phyloP scores from a whole-genome alignment of 2,888 invertebrate genomes.

The Zhengitettix transpicula region DNA sequence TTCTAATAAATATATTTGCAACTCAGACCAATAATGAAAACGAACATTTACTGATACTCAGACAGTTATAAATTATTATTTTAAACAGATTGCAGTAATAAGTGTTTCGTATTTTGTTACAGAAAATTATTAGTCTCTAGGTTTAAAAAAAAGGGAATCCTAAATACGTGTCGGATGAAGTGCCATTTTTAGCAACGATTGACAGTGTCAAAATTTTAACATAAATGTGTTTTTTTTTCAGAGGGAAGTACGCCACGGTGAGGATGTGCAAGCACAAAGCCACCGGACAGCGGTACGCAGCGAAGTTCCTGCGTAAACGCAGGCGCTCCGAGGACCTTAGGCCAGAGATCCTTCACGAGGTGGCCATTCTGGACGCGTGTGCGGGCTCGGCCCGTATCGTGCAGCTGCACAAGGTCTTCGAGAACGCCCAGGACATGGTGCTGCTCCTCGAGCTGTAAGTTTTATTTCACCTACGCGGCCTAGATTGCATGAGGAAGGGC shows the following conservation, averaged over 20 bases:
- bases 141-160: too few species aligned
- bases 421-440: constrained; percentile 37
- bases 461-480: not conserved
- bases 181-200: too few species aligned
- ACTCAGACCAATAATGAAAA: too few species aligned
- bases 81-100: too few species aligned
- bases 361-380: constrained; percentile 38
- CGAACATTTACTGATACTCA: too few species aligned
- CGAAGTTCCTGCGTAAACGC: constrained; percentile 29
- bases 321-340: constrained; percentile 29
- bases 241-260: constrained; percentile 34
- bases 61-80: too few species aligned
- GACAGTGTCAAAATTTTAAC: too few species aligned
- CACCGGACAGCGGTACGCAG: constrained; percentile 26
- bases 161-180: too few species aligned
- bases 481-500: too few species aligned
- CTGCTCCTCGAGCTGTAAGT: constrained; percentile 43
- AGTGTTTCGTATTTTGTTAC: too few species aligned
- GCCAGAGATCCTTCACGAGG: constrained; percentile 33
- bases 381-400: constrained; percentile 35
- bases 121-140: too few species aligned
- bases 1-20: too few species aligned
- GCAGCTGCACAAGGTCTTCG: constrained; percentile 38
- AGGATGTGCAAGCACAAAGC: constrained; percentile 24
- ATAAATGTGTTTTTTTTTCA: constrained; percentile 15